Conservation (phyloP, 2,113 vertebrate genomes). For the chimpanzee (Pan troglodytes) region NHGRI_mPanTro3-v2.1_pri NC_072409.2:105291001-105291500, state of each 20-base stretch:
- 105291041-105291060: neutral
- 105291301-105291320: neutral
- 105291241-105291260: neutral
- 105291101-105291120: neutral
- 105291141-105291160: neutral
- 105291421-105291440: neutral
- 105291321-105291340: neutral
- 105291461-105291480: too few relatives aligned
- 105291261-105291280: neutral
- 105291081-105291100: neutral
- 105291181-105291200: neutral
- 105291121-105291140: neutral
- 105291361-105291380: neutral
- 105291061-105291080: neutral
- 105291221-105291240: neutral
- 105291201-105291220: neutral
- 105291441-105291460: neutral
- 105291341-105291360: neutral
- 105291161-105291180: neutral
- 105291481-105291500: neutral
- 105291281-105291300: neutral
- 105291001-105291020: slow-evolving; percentile 27
- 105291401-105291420: neutral
- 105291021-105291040: slow-evolving; percentile 29
- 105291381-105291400: neutral